These are phyloP conservation scores for Trichoplusia ni DNA, from an alignment of 1,140 invertebrate species.

Conservation along the genomic window DNA sequence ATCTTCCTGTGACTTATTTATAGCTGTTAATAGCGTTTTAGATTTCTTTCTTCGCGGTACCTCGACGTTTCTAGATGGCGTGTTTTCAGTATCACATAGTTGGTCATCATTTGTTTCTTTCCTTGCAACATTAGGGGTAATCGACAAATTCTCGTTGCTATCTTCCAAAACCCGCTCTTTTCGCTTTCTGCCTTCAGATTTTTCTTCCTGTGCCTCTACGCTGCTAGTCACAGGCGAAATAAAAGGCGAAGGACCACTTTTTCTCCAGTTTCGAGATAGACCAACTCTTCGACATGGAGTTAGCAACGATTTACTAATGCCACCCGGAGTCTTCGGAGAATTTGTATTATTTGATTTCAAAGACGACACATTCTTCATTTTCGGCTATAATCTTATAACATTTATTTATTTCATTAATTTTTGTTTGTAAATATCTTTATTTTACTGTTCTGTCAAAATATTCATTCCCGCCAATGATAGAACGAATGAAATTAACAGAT, in stretches of 20 bases:
- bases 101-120: not conserved
- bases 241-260: constrained; percentile 64
- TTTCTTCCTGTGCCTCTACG: constrained; percentile 25
- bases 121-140: not conserved
- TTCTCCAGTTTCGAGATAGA: constrained; percentile 69
- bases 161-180: constrained; percentile 29
- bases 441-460: constrained; percentile 15
- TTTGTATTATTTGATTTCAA: constrained; percentile 46
- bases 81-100: constrained; percentile 39
- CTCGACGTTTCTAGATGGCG: constrained; percentile 42
- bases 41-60: constrained; percentile 53
- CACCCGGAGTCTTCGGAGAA: constrained; percentile 72
- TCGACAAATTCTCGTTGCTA: constrained; percentile 1
- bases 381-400: not conserved
- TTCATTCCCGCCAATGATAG: constrained; percentile 36
- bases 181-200: constrained; percentile 46
- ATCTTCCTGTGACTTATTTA: constrained; percentile 24
- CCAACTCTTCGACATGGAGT: constrained; percentile 71
- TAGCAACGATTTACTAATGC: constrained; percentile 69
- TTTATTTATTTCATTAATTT: not conserved
- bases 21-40: constrained; percentile 47
- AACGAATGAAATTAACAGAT: no score
- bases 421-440: constrained; percentile 11
- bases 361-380: constrained; percentile 46
- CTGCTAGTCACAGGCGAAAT: constrained; percentile 59